A percentile compares a stretch with the other conserved stretches of the same genome.
Evolutionary conservation across 2,113 vertebrate genomes (phyloP).

Genomic region (Cromileptes altivelis): DNA sequence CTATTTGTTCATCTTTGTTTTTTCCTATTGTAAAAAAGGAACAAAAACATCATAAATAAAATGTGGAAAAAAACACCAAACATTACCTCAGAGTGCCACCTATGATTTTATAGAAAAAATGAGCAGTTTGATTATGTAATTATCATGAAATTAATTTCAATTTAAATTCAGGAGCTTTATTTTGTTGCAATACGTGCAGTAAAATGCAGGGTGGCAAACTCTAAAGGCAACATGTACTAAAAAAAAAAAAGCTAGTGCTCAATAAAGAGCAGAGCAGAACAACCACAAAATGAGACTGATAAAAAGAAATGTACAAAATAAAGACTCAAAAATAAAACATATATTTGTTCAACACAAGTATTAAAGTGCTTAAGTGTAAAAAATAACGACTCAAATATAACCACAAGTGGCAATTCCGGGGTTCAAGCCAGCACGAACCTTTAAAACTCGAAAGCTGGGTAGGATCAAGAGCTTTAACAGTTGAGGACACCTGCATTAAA

Average conservation of each 20-base stretch:
- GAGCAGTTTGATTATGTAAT: background rate
- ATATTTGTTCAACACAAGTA: background rate
- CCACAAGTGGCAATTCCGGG: no score
- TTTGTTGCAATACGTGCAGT: background rate
- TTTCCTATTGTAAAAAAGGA: no score
- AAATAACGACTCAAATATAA: background rate
- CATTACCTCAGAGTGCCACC: background rate
- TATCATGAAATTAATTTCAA: background rate
- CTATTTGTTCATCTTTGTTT: no score
- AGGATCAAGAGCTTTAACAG: no score
- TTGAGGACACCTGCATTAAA: no score
- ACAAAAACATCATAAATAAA: no score
- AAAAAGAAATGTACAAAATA: background rate
- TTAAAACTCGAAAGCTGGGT: no score
- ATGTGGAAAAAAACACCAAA: background rate
- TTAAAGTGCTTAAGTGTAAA: no score
- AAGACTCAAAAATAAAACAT: background rate
- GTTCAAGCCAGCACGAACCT: no score
- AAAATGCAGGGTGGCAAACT: background rate
- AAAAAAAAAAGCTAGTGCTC: background rate
- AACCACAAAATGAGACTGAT: background rate
- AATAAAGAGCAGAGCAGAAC: background rate
- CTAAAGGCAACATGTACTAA: background rate
- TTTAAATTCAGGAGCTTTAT: background rate
- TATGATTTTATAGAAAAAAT: background rate